phyloP scores from a whole-genome alignment of 2,113 vertebrate species.

The Odocoileus virginianus region DNA sequence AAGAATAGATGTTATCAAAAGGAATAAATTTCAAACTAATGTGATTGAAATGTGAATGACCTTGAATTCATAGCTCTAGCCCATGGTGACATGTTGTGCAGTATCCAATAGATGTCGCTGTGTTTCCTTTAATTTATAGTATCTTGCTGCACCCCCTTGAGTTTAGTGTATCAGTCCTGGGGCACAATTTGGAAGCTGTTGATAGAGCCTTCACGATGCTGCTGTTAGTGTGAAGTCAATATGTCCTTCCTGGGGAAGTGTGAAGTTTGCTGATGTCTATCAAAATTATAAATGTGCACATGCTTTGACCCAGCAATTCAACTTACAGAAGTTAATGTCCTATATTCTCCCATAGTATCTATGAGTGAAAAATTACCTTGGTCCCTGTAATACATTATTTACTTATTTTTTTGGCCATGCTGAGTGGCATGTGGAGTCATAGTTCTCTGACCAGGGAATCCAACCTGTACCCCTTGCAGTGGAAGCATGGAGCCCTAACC shows the following conservation, averaged over 20 bases:
- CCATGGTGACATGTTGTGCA: not conserved
- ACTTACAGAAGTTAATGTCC: not conserved
- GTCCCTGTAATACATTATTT: not conserved
- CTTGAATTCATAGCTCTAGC: not conserved
- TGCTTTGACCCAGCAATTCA: not conserved
- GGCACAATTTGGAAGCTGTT: not conserved
- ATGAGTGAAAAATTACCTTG: constrained; percentile 9
- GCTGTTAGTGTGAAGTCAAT: not conserved
- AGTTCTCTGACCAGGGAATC: not conserved
- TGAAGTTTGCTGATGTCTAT: not conserved
- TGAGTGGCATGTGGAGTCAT: not conserved
- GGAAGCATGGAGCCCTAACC: not conserved
- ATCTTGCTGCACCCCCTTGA: not conserved
- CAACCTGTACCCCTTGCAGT: not conserved
- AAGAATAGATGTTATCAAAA: not conserved
- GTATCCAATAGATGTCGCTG: not conserved
- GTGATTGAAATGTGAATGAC: not conserved
- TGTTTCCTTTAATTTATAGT: not conserved
- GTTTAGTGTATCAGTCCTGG: not conserved
- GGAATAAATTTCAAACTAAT: not conserved
- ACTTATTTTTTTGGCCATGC: not conserved
- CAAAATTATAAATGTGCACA: not conserved
- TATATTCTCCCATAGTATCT: not conserved
- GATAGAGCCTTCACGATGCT: not conserved
- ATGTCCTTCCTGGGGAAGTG: not conserved